phyloP scores from a whole-genome alignment of 1,140 invertebrate genomes.

The Popillia japonica region DNA sequence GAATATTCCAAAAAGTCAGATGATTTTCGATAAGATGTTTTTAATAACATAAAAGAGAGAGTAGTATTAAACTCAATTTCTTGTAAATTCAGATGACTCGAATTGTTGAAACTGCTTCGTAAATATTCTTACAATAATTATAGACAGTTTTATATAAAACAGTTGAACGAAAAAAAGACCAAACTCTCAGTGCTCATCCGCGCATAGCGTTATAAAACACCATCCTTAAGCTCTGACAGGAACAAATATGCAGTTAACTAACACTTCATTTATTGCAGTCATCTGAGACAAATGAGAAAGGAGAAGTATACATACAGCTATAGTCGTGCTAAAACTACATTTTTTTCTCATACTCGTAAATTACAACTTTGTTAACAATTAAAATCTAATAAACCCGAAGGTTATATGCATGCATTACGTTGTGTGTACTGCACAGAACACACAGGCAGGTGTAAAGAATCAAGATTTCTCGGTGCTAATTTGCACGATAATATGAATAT shows the following conservation, averaged over 20 bases:
- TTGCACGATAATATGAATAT: conserved; percentile 28
- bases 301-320: neutral
- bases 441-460: conserved; percentile 34
- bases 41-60: too few species aligned
- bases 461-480: conserved; percentile 30
- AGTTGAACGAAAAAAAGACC: neutral
- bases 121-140: too few species aligned
- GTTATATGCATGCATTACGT: neutral
- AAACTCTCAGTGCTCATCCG: neutral
- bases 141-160: neutral
- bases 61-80: too few species aligned
- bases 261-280: conserved; percentile 14
- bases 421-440: neutral
- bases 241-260: conserved; percentile 19
- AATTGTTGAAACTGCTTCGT: too few species aligned
- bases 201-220: neutral
- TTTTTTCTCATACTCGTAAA: neutral
- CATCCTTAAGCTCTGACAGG: neutral
- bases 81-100: too few species aligned
- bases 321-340: neutral
- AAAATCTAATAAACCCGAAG: conserved; percentile 35
- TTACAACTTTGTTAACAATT: conserved; percentile 28
- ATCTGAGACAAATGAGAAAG: conserved; percentile 9
- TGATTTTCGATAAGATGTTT: too few species aligned
- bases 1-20: too few species aligned